These are phyloP conservation scores for Disparrhopalites patrizii DNA, from an alignment of 2,888 invertebrate species.

Conservation along the genomic window DNA sequence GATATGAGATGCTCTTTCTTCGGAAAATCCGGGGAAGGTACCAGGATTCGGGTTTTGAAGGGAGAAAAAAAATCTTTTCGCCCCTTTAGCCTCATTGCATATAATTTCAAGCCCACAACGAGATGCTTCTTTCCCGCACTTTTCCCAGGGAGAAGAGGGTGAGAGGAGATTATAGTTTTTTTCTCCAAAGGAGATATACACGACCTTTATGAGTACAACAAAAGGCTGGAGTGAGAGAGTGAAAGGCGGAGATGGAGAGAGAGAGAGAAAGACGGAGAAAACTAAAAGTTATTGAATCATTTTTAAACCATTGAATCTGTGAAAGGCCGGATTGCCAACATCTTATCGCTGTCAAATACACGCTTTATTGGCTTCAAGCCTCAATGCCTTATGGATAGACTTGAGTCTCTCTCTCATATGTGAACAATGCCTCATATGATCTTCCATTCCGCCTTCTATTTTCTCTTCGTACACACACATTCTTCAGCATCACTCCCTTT, in stretches of 20 bases:
- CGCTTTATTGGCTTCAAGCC: slow-evolving; percentile 44
- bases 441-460: slow-evolving; percentile 1
- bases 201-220: slow-evolving; percentile 2
- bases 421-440: neutral
- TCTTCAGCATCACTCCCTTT: no score
- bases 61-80: no score
- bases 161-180: slow-evolving; percentile 1
- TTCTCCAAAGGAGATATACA: neutral
- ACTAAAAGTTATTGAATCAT: slow-evolving; percentile 45
- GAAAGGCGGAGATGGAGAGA: slow-evolving; percentile 27
- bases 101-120: no score
- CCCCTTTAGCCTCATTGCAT: no score
- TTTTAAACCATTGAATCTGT: slow-evolving; percentile 42
- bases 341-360: slow-evolving; percentile 44
- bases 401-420: no score
- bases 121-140: no score
- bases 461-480: neutral
- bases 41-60: no score
- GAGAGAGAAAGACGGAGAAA: slow-evolving; percentile 29
- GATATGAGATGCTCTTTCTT: no score
- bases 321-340: slow-evolving; percentile 36
- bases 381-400: slow-evolving; percentile 33
- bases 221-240: slow-evolving; percentile 20
- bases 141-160: no score
- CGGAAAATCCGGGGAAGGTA: no score